Evolutionary conservation across 2,888 invertebrate species (phyloP), one percentile per base, ranked within the genome.

Genomic region (Metalampra italica): DNA sequence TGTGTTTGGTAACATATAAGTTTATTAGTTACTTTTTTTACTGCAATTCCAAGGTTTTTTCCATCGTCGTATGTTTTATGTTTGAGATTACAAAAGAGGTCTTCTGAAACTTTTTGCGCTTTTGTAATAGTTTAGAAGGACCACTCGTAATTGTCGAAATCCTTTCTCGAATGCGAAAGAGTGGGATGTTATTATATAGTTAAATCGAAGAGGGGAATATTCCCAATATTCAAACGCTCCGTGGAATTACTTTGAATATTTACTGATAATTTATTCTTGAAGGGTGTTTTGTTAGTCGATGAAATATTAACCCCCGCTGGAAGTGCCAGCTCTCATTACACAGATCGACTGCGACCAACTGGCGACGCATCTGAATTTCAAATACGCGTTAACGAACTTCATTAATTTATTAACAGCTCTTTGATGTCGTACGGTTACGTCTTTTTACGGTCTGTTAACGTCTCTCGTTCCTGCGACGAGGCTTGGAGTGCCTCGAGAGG

Each of bases 311-410:
- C 46, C 47, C 52, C 12, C 48, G 49, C 57, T 62, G 63, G 45
- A 64, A 56, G 49, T 60, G 64, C 62, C 68, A 59, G 59, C 59
- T 58, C 66, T 57, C 63, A 66, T 68, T 68, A 68, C 57, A 39
- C 57, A 39, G 53, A 50, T 59, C 58, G 55, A 59, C 53, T 54
- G 56, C 49, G 56, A 46, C 57, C 55, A 60, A 53, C 54, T 55
- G 56, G 46, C 59, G 62, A 57, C 59, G 47, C 53, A 73, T 75
- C 64, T 75, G 62, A 68, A 72, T 65, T 70, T 65, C 65, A 71
- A 75, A 75, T 73, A 51, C 62, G 63, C 51, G 54, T 52, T 49
- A 52, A 51, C 51, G 53, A 49, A 51, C 44, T 57, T 53, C 42
- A 49, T 57, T 52, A 50, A 51, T 56, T 57, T 54, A 51, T 58